Evolutionary conservation across 2,888 invertebrate species (phyloP).

Genomic region (Cheilosia pagana): DNA sequence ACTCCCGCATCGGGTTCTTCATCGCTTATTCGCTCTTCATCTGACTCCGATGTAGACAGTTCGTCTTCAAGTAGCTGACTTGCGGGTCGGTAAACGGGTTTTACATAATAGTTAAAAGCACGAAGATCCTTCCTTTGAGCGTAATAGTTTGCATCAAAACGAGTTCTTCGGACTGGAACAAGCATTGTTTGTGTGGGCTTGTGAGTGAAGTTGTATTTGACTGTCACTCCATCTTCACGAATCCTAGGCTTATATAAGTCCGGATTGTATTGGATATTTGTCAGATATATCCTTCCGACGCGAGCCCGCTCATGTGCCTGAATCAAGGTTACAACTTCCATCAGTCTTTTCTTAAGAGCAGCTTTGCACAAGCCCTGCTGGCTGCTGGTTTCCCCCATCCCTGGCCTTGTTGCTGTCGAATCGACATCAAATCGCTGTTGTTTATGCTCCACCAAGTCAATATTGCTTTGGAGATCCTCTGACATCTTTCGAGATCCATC

Average conservation of each 20-base stretch:
- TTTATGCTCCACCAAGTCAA: not conserved
- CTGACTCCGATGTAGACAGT: slow-evolving; percentile 6
- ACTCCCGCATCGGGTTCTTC: not conserved
- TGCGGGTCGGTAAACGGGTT: slow-evolving; percentile 15
- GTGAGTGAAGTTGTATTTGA: slow-evolving; percentile 79
- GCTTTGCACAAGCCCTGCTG: slow-evolving; percentile 26
- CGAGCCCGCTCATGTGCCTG: slow-evolving; percentile 84
- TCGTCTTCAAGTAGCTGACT: slow-evolving; percentile 16
- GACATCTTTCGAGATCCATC: not conserved
- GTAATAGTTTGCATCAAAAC: slow-evolving; percentile 79
- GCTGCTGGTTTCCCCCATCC: slow-evolving; percentile 43
- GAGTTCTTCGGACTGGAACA: slow-evolving; percentile 80
- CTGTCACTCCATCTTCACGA: slow-evolving; percentile 45
- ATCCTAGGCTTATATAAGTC: slow-evolving; percentile 60
- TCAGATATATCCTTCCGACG: slow-evolving; percentile 76
- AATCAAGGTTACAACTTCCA: slow-evolving; percentile 80
- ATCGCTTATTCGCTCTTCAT: not conserved
- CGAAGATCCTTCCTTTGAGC: slow-evolving; percentile 28
- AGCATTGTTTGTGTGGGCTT: slow-evolving; percentile 80
- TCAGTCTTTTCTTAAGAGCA: slow-evolving; percentile 76
- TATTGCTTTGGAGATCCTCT: not conserved
- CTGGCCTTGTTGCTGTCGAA: not conserved
- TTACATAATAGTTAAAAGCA: slow-evolving; percentile 61
- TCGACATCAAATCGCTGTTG: not conserved
- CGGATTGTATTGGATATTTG: slow-evolving; percentile 72